Conservation (phyloP, 2,888 invertebrate genomes). For the Chesias legatella region DNA sequence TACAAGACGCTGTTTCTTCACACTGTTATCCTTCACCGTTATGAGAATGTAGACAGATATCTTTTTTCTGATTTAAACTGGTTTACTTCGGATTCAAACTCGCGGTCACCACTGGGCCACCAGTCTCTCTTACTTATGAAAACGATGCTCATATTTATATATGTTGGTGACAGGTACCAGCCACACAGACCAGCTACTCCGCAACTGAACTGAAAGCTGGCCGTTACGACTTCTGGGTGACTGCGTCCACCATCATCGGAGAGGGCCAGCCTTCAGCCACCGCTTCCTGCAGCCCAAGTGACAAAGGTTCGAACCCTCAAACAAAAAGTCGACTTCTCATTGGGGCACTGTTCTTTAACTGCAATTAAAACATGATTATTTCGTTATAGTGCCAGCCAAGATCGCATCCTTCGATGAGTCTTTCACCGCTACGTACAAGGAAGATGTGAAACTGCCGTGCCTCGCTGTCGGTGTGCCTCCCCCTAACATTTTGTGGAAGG, state of each 20-base stretch:
- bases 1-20: too few species aligned
- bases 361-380: too few species aligned
- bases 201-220: slow-evolving; percentile 91
- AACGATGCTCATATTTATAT: neutral
- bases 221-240: slow-evolving; percentile 96
- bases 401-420: slow-evolving; percentile 97
- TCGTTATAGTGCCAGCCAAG: slow-evolving; percentile 89
- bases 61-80: too few species aligned
- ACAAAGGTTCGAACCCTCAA: slow-evolving; percentile 79
- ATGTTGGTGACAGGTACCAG: slow-evolving; percentile 75
- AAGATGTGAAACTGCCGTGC: slow-evolving; percentile 94
- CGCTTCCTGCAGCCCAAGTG: slow-evolving; percentile 90
- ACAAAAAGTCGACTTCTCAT: too few species aligned
- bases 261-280: slow-evolving; percentile 95
- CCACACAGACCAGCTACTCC: slow-evolving; percentile 92
- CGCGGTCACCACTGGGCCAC: too few species aligned
- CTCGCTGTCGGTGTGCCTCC: slow-evolving; percentile 95
- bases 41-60: too few species aligned
- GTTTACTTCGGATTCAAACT: too few species aligned
- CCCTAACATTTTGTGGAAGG: slow-evolving; percentile 94
- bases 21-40: too few species aligned
- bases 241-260: slow-evolving; percentile 95
- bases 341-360: too few species aligned
- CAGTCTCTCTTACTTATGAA: too few species aligned
- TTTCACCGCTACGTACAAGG: slow-evolving; percentile 95